Base-by-base conservation (phyloP, 2,888 invertebrate genomes). In the Chrysolina americana region DNA sequence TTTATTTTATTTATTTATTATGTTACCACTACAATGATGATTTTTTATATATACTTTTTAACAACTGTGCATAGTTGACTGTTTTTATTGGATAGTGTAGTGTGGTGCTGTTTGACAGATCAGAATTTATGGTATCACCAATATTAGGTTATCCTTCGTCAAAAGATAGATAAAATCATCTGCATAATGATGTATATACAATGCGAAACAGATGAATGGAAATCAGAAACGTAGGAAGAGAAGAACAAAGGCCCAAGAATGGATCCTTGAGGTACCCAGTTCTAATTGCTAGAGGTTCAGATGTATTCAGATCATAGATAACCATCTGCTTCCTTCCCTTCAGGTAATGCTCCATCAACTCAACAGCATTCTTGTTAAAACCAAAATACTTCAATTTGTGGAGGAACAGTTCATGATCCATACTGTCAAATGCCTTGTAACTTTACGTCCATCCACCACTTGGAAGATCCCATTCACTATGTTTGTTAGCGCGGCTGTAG, bases 241-340 rank as follows among this genome's bases (percentile, higher is more conserved):
- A n/a, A n/a, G n/a, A n/a, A n/a, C n/a, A 59, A 21, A 23, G 59
- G 59, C 23, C 59, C 59, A 21, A 59, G 23, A 23, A 59, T 59
- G 5, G 21, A 59, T 21, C 23, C 59, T 21, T 59, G 59, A 2
- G 59, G 59, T 59, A 59, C 23, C 3, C 59, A 17, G 21, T 10
- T 53, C 17, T 17, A 13, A 53, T 10, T 13, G n/a, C 53, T 15
- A 53, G 3, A 59, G 19, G 59, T 59, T 23, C 23, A 10, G 59
- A 59, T 19, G 23, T 21, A 9, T 59, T 59, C 21, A 59, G 8
- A 23, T 59, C 59, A 59, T 59, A 4, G 6, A 19, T 23, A 2
- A 59, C 59, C 23, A 19, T 23, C 9, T 59, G 59, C 19, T 13
- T 59, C 59, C 59, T 59, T 19, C 59, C 59, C 21, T 59, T 59